phyloP scores from a whole-genome alignment of 2,888 invertebrate genomes.

The Idaea aversata region DNA sequence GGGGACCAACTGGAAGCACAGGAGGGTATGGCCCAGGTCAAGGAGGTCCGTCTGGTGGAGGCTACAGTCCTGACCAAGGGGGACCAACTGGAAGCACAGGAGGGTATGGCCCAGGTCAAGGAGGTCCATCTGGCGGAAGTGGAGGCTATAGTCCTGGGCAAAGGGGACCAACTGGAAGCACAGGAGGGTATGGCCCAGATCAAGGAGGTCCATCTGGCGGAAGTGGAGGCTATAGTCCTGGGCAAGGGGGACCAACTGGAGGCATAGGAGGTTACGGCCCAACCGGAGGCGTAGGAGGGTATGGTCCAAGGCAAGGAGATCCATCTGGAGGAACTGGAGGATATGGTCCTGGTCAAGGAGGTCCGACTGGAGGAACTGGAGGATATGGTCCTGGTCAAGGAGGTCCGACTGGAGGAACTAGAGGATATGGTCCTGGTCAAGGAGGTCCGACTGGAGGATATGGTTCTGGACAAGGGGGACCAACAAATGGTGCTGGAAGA shows the following conservation, averaged over 20 bases:
- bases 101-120: neutral
- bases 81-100: constrained; percentile 2
- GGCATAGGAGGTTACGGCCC: constrained; percentile 7
- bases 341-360: neutral
- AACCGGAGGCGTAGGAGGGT: constrained; percentile 6
- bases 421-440: constrained; percentile 2
- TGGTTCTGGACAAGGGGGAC: constrained; percentile 9
- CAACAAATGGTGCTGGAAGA: neutral
- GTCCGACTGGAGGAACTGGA: constrained; percentile 9
- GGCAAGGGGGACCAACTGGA: constrained; percentile 4
- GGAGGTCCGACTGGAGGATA: constrained; percentile 5
- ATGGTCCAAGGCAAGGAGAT: constrained; percentile 7
- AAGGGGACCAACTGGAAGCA: constrained; percentile 7
- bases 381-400: constrained; percentile 1
- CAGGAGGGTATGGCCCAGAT: constrained; percentile 6
- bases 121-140: neutral
- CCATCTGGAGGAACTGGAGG: constrained; percentile 10
- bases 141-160: constrained; percentile 12
- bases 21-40: constrained; percentile 10
- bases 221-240: constrained; percentile 5
- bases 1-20: constrained; percentile 2
- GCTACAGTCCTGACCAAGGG: neutral
- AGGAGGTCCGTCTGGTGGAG: constrained; percentile 3
- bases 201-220: constrained; percentile 12
- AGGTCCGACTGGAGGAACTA: constrained; percentile 8